phyloP scores from a whole-genome alignment of 2,888 invertebrate genomes.

The Adela reaumurella region DNA sequence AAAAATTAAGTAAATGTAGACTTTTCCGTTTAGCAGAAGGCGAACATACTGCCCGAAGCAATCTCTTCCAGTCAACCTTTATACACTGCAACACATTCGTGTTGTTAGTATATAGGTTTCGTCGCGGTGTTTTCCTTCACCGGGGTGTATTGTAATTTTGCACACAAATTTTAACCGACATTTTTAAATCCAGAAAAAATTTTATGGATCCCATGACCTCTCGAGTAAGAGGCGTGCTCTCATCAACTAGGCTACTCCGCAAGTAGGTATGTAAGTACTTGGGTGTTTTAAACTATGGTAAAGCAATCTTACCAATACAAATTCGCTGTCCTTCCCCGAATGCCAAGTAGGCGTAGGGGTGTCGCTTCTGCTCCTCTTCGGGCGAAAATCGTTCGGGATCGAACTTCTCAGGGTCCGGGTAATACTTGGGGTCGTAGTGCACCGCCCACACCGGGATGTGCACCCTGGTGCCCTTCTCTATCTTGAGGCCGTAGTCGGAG shows the following conservation, averaged over 20 bases:
- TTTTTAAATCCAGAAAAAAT: not conserved
- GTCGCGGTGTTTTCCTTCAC: no score
- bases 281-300: not conserved
- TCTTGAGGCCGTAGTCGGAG: not conserved
- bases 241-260: no score
- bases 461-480: not conserved
- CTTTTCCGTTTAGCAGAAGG: no score
- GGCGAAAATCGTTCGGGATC: not conserved
- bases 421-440: conserved; percentile 1
- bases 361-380: not conserved
- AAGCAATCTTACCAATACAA: not conserved
- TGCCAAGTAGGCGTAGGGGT: not conserved
- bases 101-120: no score
- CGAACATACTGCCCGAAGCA: no score
- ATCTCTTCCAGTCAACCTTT: no score
- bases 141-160: not conserved
- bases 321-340: not conserved
- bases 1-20: no score
- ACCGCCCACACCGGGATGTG: not conserved
- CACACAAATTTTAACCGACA: not conserved
- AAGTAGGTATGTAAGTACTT: not conserved
- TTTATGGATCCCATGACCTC: no score
- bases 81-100: no score
- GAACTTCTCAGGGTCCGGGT: not conserved
- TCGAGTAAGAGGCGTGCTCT: no score